phyloP scores from a whole-genome alignment of 2,888 invertebrate genomes.

The Oeneis ivallda region DNA sequence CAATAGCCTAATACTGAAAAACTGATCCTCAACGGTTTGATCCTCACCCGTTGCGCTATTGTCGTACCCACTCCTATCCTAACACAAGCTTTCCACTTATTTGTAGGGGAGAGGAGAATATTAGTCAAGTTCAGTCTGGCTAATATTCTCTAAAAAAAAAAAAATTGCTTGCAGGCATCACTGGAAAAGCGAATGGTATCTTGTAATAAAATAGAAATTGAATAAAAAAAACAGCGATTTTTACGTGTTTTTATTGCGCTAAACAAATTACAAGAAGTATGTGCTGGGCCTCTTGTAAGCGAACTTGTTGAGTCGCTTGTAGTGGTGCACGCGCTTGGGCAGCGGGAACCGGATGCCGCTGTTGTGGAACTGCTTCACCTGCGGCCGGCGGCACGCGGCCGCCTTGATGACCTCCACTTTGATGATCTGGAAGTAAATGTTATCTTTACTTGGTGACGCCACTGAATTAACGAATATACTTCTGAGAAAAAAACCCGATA shows the following conservation, averaged over 20 bases:
- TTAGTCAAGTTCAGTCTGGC: too few species aligned
- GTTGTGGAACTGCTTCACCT: slow-evolving; percentile 99
- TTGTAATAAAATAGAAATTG: neutral
- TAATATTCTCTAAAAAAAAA: too few species aligned
- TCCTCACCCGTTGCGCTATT: too few species aligned
- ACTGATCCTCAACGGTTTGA: too few species aligned
- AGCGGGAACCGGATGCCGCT: slow-evolving; percentile 98
- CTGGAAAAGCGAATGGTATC: neutral
- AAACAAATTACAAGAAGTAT: slow-evolving; percentile 82
- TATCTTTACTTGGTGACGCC: too few species aligned
- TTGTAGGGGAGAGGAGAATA: too few species aligned
- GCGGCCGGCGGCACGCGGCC: slow-evolving; percentile 93
- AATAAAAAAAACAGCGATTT: neutral
- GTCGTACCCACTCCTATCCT: too few species aligned
- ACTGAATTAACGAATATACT: too few species aligned
- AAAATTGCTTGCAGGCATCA: too few species aligned
- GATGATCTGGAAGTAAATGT: slow-evolving; percentile 88
- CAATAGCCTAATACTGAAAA: too few species aligned
- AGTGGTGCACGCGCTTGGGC: slow-evolving; percentile 93
- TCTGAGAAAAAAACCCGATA: too few species aligned
- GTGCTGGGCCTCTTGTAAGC: slow-evolving; percentile 91
- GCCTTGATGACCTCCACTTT: slow-evolving; percentile 96
- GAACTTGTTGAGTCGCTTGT: slow-evolving; percentile 91
- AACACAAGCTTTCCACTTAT: too few species aligned
- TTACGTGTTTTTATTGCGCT: slow-evolving; percentile 23